Evolutionary conservation across 1,140 invertebrate species (phyloP), one percentile per base, ranked within the genome.

Genomic region (Drosophila nasuta): DNA sequence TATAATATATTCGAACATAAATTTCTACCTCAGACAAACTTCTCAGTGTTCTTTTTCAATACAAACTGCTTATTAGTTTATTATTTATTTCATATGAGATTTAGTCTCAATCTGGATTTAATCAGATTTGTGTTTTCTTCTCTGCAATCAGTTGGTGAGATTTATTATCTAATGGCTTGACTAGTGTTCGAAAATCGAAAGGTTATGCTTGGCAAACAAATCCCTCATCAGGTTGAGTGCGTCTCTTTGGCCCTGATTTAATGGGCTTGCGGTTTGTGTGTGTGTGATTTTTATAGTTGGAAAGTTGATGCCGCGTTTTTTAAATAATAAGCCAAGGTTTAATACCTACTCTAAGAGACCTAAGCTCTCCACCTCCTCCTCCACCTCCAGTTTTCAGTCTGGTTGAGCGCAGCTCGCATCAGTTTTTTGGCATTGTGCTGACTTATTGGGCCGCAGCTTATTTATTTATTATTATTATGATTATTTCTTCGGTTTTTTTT

Each of bases 401-500:
- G 25, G 28, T n/a, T 33, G 41, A 46, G 8, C n/a, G 28, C 5
- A 48, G 54, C 20, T 25, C 17, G 28, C 30, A 25, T 38, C 49
- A 5, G 25, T 67, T 49, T 49, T 49, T 75, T 64, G 74, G 28
- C 81, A 77, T 85, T 85, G 77, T 81, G 69, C 56, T 30, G 63
- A 81, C 78, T 78, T 86, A 86, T 85, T 85, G 77, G 77, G 66
- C 76, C 64, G 59, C 76, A 45, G 64, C 69, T 76, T 71, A 35
- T 83, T 81, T 78, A 86, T 86, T 81, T 81, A 86, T 85, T 81
- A 71, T 64, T 64, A 66, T 66, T 66, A 66, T 66, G 56, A 58
- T 71, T 58, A 72, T 66, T 58, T 66, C 7, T 66, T 25, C 7
- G 62, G 17, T 52, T 70, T 62, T 51, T 51, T 69, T 43, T 33